Evolutionary conservation across 2,888 invertebrate species (phyloP).

Genomic region (Rhyacophila evoluta): DNA sequence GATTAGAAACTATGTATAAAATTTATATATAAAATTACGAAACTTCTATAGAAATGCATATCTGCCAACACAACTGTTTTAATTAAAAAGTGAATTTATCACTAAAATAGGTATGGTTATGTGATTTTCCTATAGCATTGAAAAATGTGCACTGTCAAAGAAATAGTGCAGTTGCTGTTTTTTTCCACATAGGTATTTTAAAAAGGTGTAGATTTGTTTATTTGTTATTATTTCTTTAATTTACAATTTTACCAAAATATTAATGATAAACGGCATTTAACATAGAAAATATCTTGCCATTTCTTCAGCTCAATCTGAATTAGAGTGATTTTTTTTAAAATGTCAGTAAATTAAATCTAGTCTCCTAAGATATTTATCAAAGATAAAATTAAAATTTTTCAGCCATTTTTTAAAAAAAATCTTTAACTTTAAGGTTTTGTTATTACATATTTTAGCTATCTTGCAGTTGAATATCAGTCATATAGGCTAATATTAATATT

Average conservation of each 20-base stretch:
- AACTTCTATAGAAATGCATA: too few species aligned
- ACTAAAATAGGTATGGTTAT: too few species aligned
- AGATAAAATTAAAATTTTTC: background rate
- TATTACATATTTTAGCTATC: background rate
- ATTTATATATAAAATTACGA: too few species aligned
- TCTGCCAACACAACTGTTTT: too few species aligned
- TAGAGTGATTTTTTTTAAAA: background rate
- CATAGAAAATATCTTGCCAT: background rate
- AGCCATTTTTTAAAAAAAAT: background rate
- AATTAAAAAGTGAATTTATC: too few species aligned
- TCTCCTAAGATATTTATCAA: background rate
- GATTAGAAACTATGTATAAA: too few species aligned
- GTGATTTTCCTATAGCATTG: too few species aligned
- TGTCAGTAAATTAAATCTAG: slow-evolving; percentile 1
- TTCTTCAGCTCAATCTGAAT: background rate
- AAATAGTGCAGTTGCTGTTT: too few species aligned
- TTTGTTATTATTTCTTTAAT: background rate
- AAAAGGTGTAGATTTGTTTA: too few species aligned
- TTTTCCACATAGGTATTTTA: too few species aligned
- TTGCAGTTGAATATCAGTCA: background rate
- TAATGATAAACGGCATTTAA: background rate
- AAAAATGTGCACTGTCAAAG: too few species aligned
- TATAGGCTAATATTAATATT: background rate
- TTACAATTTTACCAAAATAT: background rate
- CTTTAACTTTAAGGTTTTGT: background rate